A percentile compares a stretch with the other conserved stretches of the same genome.
Conservation (phyloP, 2,888 invertebrate genomes). For the Drymonia ruficornis region DNA sequence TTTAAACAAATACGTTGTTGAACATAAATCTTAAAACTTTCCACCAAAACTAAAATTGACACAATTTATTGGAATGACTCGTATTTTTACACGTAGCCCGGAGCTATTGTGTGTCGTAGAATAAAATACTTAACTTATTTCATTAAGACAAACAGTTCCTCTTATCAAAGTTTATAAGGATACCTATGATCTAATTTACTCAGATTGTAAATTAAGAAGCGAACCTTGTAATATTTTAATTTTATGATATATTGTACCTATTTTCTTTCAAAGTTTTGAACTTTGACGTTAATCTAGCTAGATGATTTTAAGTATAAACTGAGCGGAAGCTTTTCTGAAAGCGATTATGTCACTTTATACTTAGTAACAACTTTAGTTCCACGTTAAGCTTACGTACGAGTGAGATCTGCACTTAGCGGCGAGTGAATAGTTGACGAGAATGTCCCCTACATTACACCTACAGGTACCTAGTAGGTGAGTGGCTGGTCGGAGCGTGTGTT, state of each 20-base stretch:
- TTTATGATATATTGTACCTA: not conserved
- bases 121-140: too few species aligned
- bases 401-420: constrained; percentile 33
- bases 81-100: not conserved
- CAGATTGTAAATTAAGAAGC: too few species aligned
- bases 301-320: not conserved
- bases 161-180: too few species aligned
- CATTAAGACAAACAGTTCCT: too few species aligned
- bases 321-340: not conserved
- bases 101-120: not conserved
- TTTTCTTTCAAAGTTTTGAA: not conserved
- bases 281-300: not conserved
- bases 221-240: too few species aligned
- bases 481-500: constrained; percentile 34
- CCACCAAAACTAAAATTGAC: not conserved
- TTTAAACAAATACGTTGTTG: constrained; percentile 11
- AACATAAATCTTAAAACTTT: constrained; percentile 11
- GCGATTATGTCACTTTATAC: not conserved
- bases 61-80: not conserved
- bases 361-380: not conserved
- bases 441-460: constrained; percentile 27
- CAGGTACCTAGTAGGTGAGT: constrained; percentile 15
- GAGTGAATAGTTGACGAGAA: constrained; percentile 39
- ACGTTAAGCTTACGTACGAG: constrained; percentile 24
- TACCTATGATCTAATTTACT: too few species aligned